Base-by-base conservation (phyloP, 1,140 invertebrate genomes). In the Myzus persicae region DNA sequence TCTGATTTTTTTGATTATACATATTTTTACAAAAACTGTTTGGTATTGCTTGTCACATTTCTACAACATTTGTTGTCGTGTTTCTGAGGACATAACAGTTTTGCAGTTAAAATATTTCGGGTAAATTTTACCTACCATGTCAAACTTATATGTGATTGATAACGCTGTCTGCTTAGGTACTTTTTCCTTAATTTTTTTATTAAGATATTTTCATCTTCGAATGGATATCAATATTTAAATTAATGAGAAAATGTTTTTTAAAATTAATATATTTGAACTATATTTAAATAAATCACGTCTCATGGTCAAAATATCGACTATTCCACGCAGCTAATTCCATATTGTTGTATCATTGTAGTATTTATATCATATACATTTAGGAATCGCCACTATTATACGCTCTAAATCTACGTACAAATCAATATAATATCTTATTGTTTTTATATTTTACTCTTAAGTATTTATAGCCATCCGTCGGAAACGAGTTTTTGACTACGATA, bases 401-500 rank as follows among this genome's bases (percentile, higher is more conserved):
- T 48, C 2, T 18, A 48, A 20, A 67, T 67, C 31, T 67, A 11
- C 5, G 31, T n/a, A 76, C 14, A n/a, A n/a, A 76, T 76, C 59
- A n/a, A 76, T n/a, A 67, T 22, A 51, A 22, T 48, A 18, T 76
- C 14, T n/a, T 36, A 76, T 76, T 76, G 31, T 76, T n/a, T 14
- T 76, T 18, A n/a, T 14, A n/a, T 76, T 76, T n/a, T n/a, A 76
- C 31, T n/a, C n/a, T 67, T 18, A n/a, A 76, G 31, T 76, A 76
- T 76, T 76, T 76, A 18, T 76, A 76, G 59, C 59, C 31, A 14
- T 76, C 59, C n/a, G 14, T 11, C 59, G 59, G 31, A 2, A 76
- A 76, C 59, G n/a, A 76, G 59, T 76, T 76, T n/a, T 76, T 76
- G 59, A 76, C n/a, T n/a, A 67, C 59, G 31, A 67, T 67, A 67